Conservation (phyloP, 2,797 vertebrate genomes). For the Aeoliscus strigatus region DNA sequence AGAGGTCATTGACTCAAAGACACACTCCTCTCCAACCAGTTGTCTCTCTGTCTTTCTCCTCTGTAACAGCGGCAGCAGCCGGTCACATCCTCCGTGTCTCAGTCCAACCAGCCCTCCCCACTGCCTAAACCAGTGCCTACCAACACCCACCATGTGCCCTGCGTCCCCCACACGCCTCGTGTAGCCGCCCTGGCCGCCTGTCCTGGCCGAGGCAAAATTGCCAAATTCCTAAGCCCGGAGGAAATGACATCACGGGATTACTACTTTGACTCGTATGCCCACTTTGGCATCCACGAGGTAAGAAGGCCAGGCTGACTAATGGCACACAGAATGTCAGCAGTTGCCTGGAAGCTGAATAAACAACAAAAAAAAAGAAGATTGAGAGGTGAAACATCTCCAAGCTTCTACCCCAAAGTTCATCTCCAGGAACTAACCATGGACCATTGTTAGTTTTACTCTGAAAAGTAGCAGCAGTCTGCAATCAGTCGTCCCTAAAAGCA, state of each 20-base stretch:
- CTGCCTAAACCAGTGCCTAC: constrained; percentile 83
- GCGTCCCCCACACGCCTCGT: constrained; percentile 67
- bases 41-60: background rate
- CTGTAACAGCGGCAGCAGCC: constrained; percentile 52
- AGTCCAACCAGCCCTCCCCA: constrained; percentile 79
- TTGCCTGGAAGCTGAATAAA: no score
- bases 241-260: constrained; percentile 98
- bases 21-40: background rate
- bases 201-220: constrained; percentile 86
- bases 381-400: no score
- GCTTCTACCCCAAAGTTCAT: no score
- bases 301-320: constrained; percentile 1
- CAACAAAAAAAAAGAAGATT: no score
- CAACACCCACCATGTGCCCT: constrained; percentile 78
- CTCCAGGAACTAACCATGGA: no score
- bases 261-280: constrained; percentile 97
- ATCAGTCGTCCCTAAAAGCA: no score
- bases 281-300: constrained; percentile 99
- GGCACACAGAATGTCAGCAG: no score
- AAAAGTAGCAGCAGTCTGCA: no score
- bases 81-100: constrained; percentile 74
- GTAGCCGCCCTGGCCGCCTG: constrained; percentile 82
- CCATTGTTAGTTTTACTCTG: no score
- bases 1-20: no score
- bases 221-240: constrained; percentile 91